Evolutionary conservation across 2,113 vertebrate genomes (phyloP), one percentile per base, ranked within the genome.

Genomic region (Stigmatopora nigra): DNA sequence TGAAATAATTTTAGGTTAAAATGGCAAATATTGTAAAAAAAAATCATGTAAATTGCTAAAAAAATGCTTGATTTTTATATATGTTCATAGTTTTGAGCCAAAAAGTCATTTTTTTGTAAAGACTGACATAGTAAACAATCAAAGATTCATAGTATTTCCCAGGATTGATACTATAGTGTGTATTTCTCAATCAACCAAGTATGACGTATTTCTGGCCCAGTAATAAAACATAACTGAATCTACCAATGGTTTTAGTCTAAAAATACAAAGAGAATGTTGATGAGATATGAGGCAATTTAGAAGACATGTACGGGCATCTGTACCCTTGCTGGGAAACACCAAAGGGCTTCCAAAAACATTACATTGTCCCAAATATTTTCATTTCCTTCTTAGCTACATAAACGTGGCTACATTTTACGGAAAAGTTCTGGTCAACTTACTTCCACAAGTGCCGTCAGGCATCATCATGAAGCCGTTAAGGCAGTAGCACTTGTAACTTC

Each of bases 401-500:
- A 41, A 41, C 9, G 38, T 41, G 9, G 38, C 5, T 41, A 41
- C 2, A 41, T 41, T 41, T 41, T 41, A 7, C 38, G 6, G 7
- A 53, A 22, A 19, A 8, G 2, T 19, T 20, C 51, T 22, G 3
- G 11, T 17, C 63, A 49, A 90, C 95, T 55, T 90, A 98, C 97
- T 93, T 71, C 93, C 94, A 90, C 97, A 99, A 1, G 92, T 93
- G 77, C 95, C 95, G 12, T 98, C 95, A 11, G 92, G 90, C 93
- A 94, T 88, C 9, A 94, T 91, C 95, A 98, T 97, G 88, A 94
- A 94, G 60, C 96, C 97, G 0, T 90, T 95, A 60, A 97, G 92
- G 68, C 97, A 98, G 90, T 95, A 99, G 90, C 97, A 99, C 82
- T 97, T 98, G 91, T 94, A 98, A 82, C 95, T 98, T 81, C 95